Evolutionary conservation across 2,797 vertebrate species (phyloP), one percentile per base, ranked within the genome.

Genomic region (Ara ararauna): DNA sequence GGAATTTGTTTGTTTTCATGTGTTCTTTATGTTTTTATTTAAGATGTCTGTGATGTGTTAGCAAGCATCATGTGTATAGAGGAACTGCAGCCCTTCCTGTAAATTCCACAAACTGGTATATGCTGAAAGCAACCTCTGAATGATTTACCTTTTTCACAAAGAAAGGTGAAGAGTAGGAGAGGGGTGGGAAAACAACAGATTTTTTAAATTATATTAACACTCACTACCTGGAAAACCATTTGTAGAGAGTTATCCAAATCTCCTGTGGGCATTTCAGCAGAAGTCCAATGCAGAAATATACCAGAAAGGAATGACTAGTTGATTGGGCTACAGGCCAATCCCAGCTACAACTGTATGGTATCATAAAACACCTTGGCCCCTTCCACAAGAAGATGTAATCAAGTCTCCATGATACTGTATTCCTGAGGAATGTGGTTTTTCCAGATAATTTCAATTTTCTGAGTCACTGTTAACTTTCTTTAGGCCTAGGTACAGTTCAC

Each of bases 181-280:
- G n/a, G 56, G 84, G 85, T 91, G 72, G 93, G 93, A 92, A 91
- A 96, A 94, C 86, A 96, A 85, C 96, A 97, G 84, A 92, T 94
- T 96, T 96, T 96, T 96, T 68, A 96, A 96, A 97, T 97, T 96
- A 96, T 96, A 97, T 97, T 97, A 95, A 96, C 95, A 96, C 96
- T 97, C 95, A 95, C 95, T 96, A 97, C 95, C 96, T 94, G 95
- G 96, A 97, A 97, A 96, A 97, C 84, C 75, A 96, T 95, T 97
- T 96, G 93, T 90, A 95, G 81, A 96, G 74, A 96, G 90, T 90
- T 96, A 92, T 78, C 75, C 72, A 95, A 96, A 95, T 94, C 96
- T 97, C 96, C 70, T 92, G 88, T 95, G 96, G 86, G 84, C 86
- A 95, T 96, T 96, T 97, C 95, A 96, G 86, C 81, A 8, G 47